These are phyloP conservation scores for Betta splendens DNA, from an alignment of 2,797 vertebrate species.

Conservation along the genomic window DNA sequence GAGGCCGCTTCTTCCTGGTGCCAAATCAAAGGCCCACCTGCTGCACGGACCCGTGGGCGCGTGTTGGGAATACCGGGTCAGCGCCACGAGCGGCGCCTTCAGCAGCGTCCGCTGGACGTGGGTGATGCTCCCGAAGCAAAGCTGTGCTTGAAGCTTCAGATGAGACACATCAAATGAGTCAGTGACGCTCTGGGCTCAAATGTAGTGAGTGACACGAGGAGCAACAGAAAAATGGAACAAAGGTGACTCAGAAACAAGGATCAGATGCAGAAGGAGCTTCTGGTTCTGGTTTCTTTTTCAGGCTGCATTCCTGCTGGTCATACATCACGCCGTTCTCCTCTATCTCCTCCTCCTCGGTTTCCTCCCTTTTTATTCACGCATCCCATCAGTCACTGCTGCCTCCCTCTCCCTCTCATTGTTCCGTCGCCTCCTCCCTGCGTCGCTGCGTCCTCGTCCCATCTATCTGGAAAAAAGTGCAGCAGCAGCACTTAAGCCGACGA, in stretches of 20 bases:
- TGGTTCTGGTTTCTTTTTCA: too few relatives aligned
- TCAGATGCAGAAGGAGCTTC: too few relatives aligned
- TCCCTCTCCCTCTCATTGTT: background rate
- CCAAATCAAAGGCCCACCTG: constrained; percentile 86
- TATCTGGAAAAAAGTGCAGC: constrained; percentile 75
- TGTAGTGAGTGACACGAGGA: too few relatives aligned
- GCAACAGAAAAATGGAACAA: too few relatives aligned
- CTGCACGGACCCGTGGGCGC: constrained; percentile 62
- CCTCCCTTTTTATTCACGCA: constrained; percentile 33
- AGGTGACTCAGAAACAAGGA: too few relatives aligned
- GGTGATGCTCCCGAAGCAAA: too few relatives aligned
- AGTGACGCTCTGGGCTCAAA: too few relatives aligned
- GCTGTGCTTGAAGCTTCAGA: too few relatives aligned
- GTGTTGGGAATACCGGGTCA: constrained; percentile 44
- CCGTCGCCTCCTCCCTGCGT: background rate
- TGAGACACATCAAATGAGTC: too few relatives aligned
- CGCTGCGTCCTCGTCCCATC: constrained; percentile 47
- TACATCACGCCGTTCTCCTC: constrained; percentile 3
- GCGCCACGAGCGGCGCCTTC: too few relatives aligned
- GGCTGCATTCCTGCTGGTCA: constrained; percentile 29
- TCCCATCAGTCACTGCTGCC: constrained; percentile 46
- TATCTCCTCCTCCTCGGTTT: background rate
- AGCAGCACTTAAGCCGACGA: constrained; percentile 76
- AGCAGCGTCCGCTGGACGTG: too few relatives aligned
- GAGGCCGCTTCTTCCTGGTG: constrained; percentile 80